Conservation (phyloP, 2,113 vertebrate genomes). For the Bombycilla garrulus region DNA sequence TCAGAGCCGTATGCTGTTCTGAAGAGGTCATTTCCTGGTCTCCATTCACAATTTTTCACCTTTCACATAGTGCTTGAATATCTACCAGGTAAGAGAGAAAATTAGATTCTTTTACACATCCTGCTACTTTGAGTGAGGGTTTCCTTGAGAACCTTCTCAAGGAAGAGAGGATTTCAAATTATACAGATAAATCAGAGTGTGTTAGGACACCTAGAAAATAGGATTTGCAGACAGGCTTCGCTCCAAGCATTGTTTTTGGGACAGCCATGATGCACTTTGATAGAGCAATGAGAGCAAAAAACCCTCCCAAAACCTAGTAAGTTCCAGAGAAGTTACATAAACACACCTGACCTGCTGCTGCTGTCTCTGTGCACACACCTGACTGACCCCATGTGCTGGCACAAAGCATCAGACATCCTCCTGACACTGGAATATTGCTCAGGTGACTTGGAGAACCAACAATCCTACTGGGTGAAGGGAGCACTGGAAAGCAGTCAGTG, state of each 20-base stretch:
- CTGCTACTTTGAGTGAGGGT: neutral
- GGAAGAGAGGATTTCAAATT: neutral
- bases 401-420: neutral
- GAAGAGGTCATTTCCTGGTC: neutral
- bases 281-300: neutral
- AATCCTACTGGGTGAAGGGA: neutral
- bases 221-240: constrained; percentile 6
- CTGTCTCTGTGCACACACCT: neutral
- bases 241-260: constrained; percentile 61
- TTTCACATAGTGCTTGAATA: neutral
- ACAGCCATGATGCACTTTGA: constrained; percentile 33
- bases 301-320: neutral
- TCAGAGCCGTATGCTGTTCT: neutral
- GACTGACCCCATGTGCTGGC: neutral
- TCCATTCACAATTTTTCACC: neutral
- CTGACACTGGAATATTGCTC: neutral
- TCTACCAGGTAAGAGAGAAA: neutral
- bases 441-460: neutral
- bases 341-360: neutral
- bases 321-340: constrained; percentile 28
- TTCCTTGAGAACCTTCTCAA: neutral
- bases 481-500: neutral
- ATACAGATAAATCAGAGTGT: neutral
- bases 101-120: neutral
- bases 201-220: neutral